These are phyloP conservation scores for Myxocyprinus asiaticus DNA, from an alignment of 2,113 vertebrate genomes.

Conservation along the genomic window DNA sequence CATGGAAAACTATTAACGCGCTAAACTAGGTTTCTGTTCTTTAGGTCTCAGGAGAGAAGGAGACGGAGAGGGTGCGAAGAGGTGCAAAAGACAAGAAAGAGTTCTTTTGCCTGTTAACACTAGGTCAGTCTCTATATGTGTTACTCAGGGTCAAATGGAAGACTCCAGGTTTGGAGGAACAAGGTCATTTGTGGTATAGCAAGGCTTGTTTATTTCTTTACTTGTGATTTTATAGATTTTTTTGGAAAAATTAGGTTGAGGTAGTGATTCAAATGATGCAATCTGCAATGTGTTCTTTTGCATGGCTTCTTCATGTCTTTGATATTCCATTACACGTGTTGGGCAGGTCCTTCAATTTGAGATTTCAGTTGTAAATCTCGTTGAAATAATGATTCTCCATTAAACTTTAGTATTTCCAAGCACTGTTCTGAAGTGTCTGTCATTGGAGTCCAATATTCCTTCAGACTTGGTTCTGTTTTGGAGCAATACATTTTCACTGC, in stretches of 20 bases:
- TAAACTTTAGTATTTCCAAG: background rate
- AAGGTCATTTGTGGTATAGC: constrained; percentile 11
- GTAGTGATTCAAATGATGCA: background rate
- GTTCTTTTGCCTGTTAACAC: constrained; percentile 43
- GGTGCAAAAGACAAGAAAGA: constrained; percentile 39
- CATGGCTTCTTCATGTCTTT: too few relatives aligned
- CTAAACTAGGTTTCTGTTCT: constrained; percentile 51
- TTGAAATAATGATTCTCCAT: background rate
- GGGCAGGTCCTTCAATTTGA: too few relatives aligned
- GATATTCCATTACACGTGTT: too few relatives aligned
- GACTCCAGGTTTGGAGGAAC: constrained; percentile 11
- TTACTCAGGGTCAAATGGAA: constrained; percentile 19
- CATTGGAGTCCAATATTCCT: background rate
- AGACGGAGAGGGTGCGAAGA: constrained; percentile 40
- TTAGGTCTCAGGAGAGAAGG: constrained; percentile 20
- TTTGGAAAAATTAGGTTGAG: background rate
- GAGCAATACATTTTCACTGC: background rate
- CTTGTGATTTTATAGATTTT: background rate
- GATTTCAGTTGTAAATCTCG: too few relatives aligned
- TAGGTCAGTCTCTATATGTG: constrained; percentile 38
- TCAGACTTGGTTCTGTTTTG: constrained; percentile 4
- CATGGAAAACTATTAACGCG: constrained; percentile 46
- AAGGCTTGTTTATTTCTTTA: background rate
- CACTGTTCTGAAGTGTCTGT: background rate
- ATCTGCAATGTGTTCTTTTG: background rate